Evolutionary conservation across 1,140 invertebrate species (phyloP).

Genomic region (Orchesella cincta): DNA sequence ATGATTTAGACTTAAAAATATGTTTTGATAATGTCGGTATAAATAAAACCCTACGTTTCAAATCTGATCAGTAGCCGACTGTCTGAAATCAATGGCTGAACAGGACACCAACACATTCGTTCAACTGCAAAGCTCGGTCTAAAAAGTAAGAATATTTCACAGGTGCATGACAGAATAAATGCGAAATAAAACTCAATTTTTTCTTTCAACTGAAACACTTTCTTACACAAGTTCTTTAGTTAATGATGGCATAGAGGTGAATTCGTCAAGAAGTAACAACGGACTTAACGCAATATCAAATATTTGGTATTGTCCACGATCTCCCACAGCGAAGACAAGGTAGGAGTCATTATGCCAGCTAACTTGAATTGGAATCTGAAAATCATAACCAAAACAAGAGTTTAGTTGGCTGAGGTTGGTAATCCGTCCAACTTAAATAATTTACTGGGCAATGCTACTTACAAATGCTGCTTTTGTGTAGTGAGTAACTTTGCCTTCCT

Average conservation of each 20-base stretch:
- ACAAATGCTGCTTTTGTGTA: conserved; percentile 47
- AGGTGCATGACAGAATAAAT: not conserved
- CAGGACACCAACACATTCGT: conserved; percentile 39
- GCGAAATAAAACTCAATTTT: not conserved
- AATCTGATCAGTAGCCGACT: conserved; percentile 43
- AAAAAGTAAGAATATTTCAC: not conserved
- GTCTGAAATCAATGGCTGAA: conserved; percentile 16
- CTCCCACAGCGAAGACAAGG: conserved; percentile 40
- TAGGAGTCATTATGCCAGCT: conserved; percentile 45
- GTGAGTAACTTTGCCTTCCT: conserved; percentile 46
- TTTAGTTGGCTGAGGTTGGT: not conserved
- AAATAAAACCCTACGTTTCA: conserved; percentile 37
- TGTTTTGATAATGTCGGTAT: no score
- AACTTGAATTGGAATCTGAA: conserved; percentile 43
- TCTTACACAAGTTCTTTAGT: conserved; percentile 41
- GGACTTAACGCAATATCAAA: conserved; percentile 48
- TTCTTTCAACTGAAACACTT: not conserved
- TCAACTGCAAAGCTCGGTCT: conserved; percentile 29
- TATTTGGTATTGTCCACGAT: conserved; percentile 44
- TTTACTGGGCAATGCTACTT: no score
- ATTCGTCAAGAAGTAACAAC: conserved; percentile 29
- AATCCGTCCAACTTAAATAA: no score
- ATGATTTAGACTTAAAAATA: not conserved
- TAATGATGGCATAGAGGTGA: conserved; percentile 31
- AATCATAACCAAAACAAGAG: conserved; percentile 11